Evolutionary conservation across 2,113 vertebrate species (phyloP).

Genomic region (Corythaeola cristata): DNA sequence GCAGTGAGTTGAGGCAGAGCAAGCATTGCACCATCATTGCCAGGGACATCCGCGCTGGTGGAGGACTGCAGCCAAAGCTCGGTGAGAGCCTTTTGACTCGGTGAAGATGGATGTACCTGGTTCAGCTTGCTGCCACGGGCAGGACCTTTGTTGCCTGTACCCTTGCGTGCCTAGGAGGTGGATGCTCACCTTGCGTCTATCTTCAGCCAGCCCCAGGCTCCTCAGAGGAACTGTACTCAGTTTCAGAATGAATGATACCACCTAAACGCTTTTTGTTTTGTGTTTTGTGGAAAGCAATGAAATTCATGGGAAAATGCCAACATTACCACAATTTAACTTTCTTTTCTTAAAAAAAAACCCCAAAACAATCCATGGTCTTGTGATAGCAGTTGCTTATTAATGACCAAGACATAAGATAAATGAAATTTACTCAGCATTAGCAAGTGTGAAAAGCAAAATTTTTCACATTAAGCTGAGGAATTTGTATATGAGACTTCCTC

Average conservation of each 20-base stretch:
- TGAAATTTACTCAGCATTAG: background rate
- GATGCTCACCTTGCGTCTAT: background rate
- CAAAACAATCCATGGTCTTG: background rate
- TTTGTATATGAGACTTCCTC: background rate
- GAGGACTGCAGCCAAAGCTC: background rate
- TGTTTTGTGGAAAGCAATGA: background rate
- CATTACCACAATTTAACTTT: background rate
- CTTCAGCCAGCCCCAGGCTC: background rate
- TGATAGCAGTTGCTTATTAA: background rate
- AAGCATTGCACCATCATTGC: fast-evolving
- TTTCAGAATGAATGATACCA: background rate
- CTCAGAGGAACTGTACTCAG: background rate
- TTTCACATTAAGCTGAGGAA: background rate
- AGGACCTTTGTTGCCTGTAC: background rate
- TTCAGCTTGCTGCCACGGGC: background rate
- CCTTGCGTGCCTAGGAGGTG: background rate
- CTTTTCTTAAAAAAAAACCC: background rate
- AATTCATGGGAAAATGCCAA: background rate
- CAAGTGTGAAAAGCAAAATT: background rate
- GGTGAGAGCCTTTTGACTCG: fast-evolving
- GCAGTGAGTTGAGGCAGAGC: background rate
- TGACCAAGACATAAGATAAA: background rate
- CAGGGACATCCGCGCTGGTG: fast-evolving
- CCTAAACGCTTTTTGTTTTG: background rate
- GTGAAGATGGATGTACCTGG: background rate